A percentile compares a stretch with the other conserved stretches of the same genome.
phyloP scores from a whole-genome alignment of 1,140 invertebrate genomes.

The Cotesia vestalis region DNA sequence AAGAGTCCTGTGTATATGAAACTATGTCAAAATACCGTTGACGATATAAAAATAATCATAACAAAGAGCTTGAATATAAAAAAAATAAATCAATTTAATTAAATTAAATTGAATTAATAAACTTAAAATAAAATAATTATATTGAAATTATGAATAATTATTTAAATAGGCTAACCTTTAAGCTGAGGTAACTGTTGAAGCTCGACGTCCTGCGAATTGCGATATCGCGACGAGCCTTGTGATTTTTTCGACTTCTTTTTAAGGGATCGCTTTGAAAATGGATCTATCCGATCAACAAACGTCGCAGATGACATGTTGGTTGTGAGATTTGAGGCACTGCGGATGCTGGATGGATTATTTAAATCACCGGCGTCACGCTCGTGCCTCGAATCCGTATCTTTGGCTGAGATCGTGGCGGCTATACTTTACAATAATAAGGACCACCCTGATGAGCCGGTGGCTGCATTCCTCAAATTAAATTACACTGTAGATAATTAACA shows the following conservation, averaged over 20 bases:
- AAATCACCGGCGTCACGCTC: constrained; percentile 41
- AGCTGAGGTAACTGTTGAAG: constrained; percentile 84
- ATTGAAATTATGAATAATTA: neutral
- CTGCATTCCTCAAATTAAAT: constrained; percentile 34
- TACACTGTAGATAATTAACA: constrained; percentile 3
- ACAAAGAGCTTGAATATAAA: neutral
- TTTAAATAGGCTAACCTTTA: constrained; percentile 75
- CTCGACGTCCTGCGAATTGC: constrained; percentile 89
- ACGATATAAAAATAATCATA: constrained; percentile 21
- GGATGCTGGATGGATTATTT: constrained; percentile 40
- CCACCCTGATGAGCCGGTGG: constrained; percentile 26
- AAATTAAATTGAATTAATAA: neutral
- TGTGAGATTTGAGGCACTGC: constrained; percentile 50
- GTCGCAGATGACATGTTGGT: constrained; percentile 79
- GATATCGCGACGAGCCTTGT: constrained; percentile 89
- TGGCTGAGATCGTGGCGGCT: constrained; percentile 42
- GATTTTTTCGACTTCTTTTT: constrained; percentile 94
- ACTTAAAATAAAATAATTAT: neutral
- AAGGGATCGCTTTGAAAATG: constrained; percentile 88
- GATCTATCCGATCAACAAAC: constrained; percentile 95
- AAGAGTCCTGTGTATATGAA: constrained; percentile 23
- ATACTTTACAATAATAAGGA: constrained; percentile 27
- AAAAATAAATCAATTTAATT: neutral
- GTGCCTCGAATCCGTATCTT: constrained; percentile 43
- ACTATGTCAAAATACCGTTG: constrained; percentile 31